A percentile compares a stretch with the other conserved stretches of the same genome.
Evolutionary conservation across 2,888 invertebrate genomes (phyloP).

Genomic region (Halocaridina rubra): DNA sequence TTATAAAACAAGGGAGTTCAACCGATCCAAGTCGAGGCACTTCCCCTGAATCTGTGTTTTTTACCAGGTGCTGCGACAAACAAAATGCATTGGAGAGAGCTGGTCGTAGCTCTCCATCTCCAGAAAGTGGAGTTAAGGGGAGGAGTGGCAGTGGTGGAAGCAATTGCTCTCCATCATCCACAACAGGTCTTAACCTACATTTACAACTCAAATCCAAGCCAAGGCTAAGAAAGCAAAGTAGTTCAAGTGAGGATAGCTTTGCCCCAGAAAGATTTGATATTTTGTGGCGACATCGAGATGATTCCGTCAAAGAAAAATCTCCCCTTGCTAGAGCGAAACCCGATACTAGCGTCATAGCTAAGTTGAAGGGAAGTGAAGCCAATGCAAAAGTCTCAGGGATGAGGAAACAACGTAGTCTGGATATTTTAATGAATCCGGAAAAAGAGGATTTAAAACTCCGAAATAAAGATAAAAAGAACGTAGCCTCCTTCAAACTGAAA

Average conservation of each 20-base stretch:
- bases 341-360: neutral
- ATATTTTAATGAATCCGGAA: constrained; percentile 19
- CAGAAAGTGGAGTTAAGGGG: neutral
- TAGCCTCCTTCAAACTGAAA: neutral
- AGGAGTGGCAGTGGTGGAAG: no score
- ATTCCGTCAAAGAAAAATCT: constrained; percentile 24
- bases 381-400: neutral
- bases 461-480: neutral
- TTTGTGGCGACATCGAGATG: constrained; percentile 29
- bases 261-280: constrained; percentile 38
- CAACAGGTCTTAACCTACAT: neutral
- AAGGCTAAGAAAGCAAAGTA: constrained; percentile 31
- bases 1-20: constrained; percentile 20
- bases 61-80: neutral
- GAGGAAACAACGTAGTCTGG: constrained; percentile 26
- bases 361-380: neutral
- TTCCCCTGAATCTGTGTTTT: neutral
- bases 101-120: constrained; percentile 33
- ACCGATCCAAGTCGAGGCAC: constrained; percentile 9
- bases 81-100: constrained; percentile 27
- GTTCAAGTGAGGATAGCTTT: constrained; percentile 9
- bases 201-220: neutral
- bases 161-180: no score
- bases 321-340: neutral
- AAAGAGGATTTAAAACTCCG: neutral